Evolutionary conservation across 2,888 invertebrate species (phyloP), one percentile per base, ranked within the genome.

Genomic region (Dexiosoma caninum): DNA sequence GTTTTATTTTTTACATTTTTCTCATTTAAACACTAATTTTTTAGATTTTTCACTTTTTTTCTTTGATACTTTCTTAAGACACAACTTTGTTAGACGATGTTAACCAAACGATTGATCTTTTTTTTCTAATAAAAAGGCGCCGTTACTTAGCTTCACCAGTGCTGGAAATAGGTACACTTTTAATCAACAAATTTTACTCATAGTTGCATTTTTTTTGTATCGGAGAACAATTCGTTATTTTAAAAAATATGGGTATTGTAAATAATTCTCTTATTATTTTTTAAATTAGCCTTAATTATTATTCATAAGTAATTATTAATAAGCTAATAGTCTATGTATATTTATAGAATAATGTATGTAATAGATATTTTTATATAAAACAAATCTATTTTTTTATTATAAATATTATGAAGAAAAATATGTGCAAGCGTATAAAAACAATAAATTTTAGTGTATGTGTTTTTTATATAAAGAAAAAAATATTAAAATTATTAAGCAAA

Each of bases 341-440:
- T 57, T 55, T 81, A 76, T 81, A 79, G 64, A 40, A 57, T 37
- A 51, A n/a, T 57, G 57, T 57, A 57, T 67, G 53, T 59, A 44
- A 42, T 44, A 59, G 44, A 44, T 35, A 44, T 35, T 51, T 44
- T 44, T 40, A 64, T 32, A 8, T 30, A 44, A 51, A 53, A 30
- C 8, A 60, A 51, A 62, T 53, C n/a, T 81, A 81, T 77, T 72
- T 81, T 80, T 81, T 67, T 81, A 77, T 69, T 77, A 67, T 81
- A 81, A 67, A 81, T 81, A 81, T 64, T 69, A 40, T 27, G 30
- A 71, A 49, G 69, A 59, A 9, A 51, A 51, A 9, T 51, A 27
- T 57, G 21, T 46, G 9, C 55, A 46, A 62, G 8, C 32, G 21
- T 59, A 37, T 23, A n/a, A 30, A 62, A 81, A 69, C 37, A 70